phyloP scores from a whole-genome alignment of 2,888 invertebrate species.

The Calliscelio sp. region DNA sequence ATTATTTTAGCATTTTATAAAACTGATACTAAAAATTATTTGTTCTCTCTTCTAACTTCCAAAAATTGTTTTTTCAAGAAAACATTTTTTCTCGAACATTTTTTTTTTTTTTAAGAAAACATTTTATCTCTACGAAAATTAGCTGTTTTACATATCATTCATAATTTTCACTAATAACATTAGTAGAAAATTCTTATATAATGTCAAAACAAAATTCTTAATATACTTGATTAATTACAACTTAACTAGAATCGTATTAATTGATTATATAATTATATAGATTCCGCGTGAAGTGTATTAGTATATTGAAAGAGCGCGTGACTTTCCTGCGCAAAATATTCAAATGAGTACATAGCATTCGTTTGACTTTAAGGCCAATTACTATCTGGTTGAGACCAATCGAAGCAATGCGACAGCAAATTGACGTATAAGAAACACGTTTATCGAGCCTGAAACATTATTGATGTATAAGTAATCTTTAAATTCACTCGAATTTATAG shows the following conservation, averaged over 20 bases:
- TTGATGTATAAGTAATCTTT: constrained; percentile 19
- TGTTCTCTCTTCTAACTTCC: too few species aligned
- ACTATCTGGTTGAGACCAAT: constrained; percentile 56
- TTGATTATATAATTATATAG: constrained; percentile 39
- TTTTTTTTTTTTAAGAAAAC: too few species aligned
- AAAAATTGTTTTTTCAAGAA: too few species aligned
- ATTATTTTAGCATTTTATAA: too few species aligned
- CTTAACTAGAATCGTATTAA: constrained; percentile 12
- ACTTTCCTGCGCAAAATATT: constrained; percentile 55
- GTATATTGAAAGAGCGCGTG: constrained; percentile 12
- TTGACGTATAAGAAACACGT: constrained; percentile 47
- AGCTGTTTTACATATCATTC: too few species aligned
- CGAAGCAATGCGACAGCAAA: constrained; percentile 51
- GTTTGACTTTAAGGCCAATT: constrained; percentile 59
- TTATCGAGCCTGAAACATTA: constrained; percentile 24
- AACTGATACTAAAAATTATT: too few species aligned
- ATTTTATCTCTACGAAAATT: too few species aligned
- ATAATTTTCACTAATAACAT: too few species aligned
- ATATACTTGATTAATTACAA: neutral
- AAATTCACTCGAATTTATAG: neutral
- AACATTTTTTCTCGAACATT: too few species aligned
- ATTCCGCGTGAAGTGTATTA: constrained; percentile 14
- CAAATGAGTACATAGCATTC: constrained; percentile 44
- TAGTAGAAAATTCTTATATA: too few species aligned
- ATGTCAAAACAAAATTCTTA: neutral